Percentiles rank a stretch among this genome's conserved stretches.
These are phyloP conservation scores for Brotula barbata DNA, from an alignment of 2,797 vertebrate species.

Conservation along the genomic window DNA sequence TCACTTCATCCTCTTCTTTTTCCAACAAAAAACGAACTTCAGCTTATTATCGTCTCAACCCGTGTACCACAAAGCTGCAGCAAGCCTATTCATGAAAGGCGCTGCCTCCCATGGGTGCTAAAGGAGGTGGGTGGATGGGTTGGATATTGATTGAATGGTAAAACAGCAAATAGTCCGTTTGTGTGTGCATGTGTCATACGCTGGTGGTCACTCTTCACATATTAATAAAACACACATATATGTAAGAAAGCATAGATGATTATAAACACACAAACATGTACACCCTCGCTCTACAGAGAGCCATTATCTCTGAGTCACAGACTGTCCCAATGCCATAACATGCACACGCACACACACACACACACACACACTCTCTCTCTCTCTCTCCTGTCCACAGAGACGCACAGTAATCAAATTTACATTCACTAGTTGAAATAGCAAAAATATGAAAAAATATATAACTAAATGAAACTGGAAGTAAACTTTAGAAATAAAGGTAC, in stretches of 20 bases:
- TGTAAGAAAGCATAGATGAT: slow-evolving; percentile 48
- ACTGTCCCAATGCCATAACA: slow-evolving; percentile 71
- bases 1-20: slow-evolving; percentile 16
- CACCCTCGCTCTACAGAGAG: slow-evolving; percentile 66
- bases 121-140: slow-evolving; percentile 5
- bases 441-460: background rate
- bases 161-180: slow-evolving; percentile 45
- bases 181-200: slow-evolving; percentile 33
- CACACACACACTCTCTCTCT: background rate
- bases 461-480: background rate
- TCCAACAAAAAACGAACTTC: slow-evolving; percentile 32
- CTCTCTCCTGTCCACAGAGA: slow-evolving; percentile 24
- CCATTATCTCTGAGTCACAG: slow-evolving; percentile 82
- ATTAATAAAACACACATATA: slow-evolving; percentile 21
- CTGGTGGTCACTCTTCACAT: slow-evolving; percentile 36
- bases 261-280: slow-evolving; percentile 16
- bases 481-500: slow-evolving; percentile 1
- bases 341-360: slow-evolving; percentile 19
- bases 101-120: slow-evolving; percentile 52
- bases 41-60: slow-evolving; percentile 7
- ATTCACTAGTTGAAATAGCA: slow-evolving; percentile 24
- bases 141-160: slow-evolving; percentile 63
- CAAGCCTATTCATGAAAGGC: slow-evolving; percentile 64
- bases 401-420: slow-evolving; percentile 38
- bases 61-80: slow-evolving; percentile 53